Evolutionary conservation across 2,113 vertebrate species (phyloP), one percentile per base, ranked within the genome.

Genomic region (Nettapus auritus): DNA sequence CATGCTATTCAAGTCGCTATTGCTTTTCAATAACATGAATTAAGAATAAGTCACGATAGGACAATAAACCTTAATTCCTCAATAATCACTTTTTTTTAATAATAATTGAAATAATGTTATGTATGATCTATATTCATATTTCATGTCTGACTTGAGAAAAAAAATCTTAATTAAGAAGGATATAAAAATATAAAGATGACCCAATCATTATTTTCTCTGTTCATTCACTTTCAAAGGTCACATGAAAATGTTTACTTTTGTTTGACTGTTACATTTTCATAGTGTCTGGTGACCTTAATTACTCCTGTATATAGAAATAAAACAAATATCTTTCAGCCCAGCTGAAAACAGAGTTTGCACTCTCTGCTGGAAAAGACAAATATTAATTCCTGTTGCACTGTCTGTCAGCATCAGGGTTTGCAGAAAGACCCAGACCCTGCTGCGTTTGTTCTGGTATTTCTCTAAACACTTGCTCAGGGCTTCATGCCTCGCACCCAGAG

Each of bases 1-100:
- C 16, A 18, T 25, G 13, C 34, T 50, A 46, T 82, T 94, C 40
- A 73, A 66, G 38, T 38, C 82, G 28, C 46, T 57, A 6, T 67
- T 93, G 85, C 53, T 86, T 90, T 80, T 62, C 56, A 94, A 9
- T 67, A 78, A 70, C 4, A 11, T 31, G 9, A 77, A 57, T 76
- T 33, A 53, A 69, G n/a, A 50, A 64, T 50, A 74, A 92, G 56
- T 42, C 13, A 28, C 33, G 22, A 46, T 88, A 34, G 21, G 62
- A 50, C 18, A 55, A 53, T 55, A 55, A 83, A 13, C 23, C 6
- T 6, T 33, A 73, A 53, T 66, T 93, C 34, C n/a, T 57, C 60
- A 70, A 36, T 42, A 67, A 57, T 34, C 4, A 46, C 3, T 2
- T 55, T 40, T 73, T 40, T 56, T 50, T 38, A 75, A 50, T 38